Base-by-base conservation (phyloP, 2,113 vertebrate species). In the Pelecanoides urinatrix region DNA sequence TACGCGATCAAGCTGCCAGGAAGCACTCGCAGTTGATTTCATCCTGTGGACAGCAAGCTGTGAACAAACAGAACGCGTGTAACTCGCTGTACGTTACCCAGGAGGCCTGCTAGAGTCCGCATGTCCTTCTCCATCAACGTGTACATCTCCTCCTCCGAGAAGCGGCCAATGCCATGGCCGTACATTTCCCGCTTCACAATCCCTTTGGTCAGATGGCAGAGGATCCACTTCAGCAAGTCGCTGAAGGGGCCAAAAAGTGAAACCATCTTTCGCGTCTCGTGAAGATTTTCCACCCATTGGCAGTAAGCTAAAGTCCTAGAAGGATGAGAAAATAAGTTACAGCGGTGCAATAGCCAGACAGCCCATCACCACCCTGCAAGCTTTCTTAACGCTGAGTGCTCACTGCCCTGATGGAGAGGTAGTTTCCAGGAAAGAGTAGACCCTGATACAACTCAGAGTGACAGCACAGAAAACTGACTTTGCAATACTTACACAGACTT, bases 211-310 rank as follows among this genome's bases (percentile, higher is more conserved):
- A 99, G 98, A 45, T 99, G 99, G 96, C 99, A 98, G 68, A 99
- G 97, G 92, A 99, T 98, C 99, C 99, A 99, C 97, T 99, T 99
- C 83, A 99, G 98, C 58, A 99, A 97, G 95, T 99, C 99, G 50
- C 99, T 99, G 93, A 99, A 98, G n/a, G 99, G 99, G 40, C 99
- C 99, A 61, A 98, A 98, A 95, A 99, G 98, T 2, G 98, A 98
- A 85, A 99, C 98, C 97, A 99, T 98, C 98, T 99, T 99, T 94
- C 98, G 99, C 2, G 99, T 99, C 97, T 99, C 98, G 6, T 99
- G 98, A 91, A 99, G 98, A 87, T 99, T 99, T 97, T 99, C 99
- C 98, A 99, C 99, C 99, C 99, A 99, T 14, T 99, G 99, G 97
- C 99, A 99, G 96, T 99, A 99, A 27, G 99, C 98, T 93, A 99